Evolutionary conservation across 2,113 vertebrate genomes (phyloP), one percentile per base, ranked within the genome.

Genomic region (Verasper variegatus): DNA sequence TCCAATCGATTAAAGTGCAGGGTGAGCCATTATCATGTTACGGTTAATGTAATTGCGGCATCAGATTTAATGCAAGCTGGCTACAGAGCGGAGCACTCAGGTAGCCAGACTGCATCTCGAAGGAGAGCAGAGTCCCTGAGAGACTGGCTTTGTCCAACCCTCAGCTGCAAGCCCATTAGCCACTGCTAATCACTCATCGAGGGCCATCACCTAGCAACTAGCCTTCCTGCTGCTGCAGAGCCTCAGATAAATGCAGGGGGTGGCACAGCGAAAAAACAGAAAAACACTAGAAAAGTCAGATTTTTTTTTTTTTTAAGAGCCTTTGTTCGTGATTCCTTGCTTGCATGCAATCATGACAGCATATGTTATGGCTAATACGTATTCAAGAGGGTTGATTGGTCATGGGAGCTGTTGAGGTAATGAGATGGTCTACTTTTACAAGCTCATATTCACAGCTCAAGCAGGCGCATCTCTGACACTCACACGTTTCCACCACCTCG

Each of bases 121-220:
- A 58, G 49, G 40, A 81, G 45, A 78, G 57, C 76, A 66, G 66
- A 35, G 60, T 71, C 67, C 66, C 74, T 70, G 75, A 23, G 78
- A 74, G 62, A 72, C 40, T 31, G 68, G 42, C 63, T 63, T 23
- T 31, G 55, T 84, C 67, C 52, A 57, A 62, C 68, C 59, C 47
- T 70, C 61, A 5, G 57, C 81, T 65, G 68, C 23, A 35, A 49
- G 73, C 76, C 72, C 75, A 74, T 69, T 64, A 71, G 69, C 63
- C 72, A 79, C 69, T 71, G 78, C 70, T 84, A 86, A 85, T 83
- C 57, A 73, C 75, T 87, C 47, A 18, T 62, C 9, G 51, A 86
- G 72, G 69, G 49, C 79, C 82, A 91, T 93, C 88, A 74, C 90
- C 88, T 93, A 91, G 92, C 91, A 93, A 92, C 90, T 63, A 55